Base-by-base conservation (phyloP, 2,113 vertebrate genomes). In the Gasterosteus nipponicus region DNA sequence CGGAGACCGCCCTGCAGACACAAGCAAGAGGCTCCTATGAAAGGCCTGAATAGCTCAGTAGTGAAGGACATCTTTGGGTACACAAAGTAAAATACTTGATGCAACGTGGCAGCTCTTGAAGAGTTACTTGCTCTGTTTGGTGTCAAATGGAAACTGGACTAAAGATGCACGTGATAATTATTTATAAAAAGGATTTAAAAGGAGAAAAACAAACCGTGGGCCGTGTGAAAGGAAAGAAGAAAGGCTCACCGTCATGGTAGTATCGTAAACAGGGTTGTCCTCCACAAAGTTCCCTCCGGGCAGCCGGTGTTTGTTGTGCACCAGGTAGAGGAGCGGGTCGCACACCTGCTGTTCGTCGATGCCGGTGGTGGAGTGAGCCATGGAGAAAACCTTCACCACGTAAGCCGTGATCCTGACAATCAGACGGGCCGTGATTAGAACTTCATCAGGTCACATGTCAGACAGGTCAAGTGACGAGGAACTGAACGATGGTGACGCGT, bases 371-470 rank as follows among this genome's bases (percentile, higher is more conserved):
- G 86, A 89, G 75, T 70, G 5, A 1, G 96, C 94, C 95, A 97
- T 93, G 72, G 96, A 80, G 61, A 98, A 97, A 57, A 99, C 95
- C 85, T 98, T 99, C 69, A 95, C 95, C 69, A 98, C 96, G 0
- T 95, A 99, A 5, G 97, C 96, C 0, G 97, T 98, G 89, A 99
- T 82, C 97, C 97, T 99, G 77, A 11, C 51, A 67, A 10, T 4
- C 11, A 66, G 11, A 41, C 5, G 11, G 19, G 64, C 3, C 29
- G 38, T 54, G 6, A 51, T 76, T 33, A 81, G 42, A 56, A 12
- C 4, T 2, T 22, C 15, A 42, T 6, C n/a, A 16, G 16, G n/a
- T 11, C 56, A 41, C 44, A 26, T 72, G 10, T 10, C 10, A 26
- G 38, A 26, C 14, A 41, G 5, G 19, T 7, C 1, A 15, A 53